phyloP scores from a whole-genome alignment of 35 echinoderm and acorn worm genomes.

The Lytechinus pictus region DNA sequence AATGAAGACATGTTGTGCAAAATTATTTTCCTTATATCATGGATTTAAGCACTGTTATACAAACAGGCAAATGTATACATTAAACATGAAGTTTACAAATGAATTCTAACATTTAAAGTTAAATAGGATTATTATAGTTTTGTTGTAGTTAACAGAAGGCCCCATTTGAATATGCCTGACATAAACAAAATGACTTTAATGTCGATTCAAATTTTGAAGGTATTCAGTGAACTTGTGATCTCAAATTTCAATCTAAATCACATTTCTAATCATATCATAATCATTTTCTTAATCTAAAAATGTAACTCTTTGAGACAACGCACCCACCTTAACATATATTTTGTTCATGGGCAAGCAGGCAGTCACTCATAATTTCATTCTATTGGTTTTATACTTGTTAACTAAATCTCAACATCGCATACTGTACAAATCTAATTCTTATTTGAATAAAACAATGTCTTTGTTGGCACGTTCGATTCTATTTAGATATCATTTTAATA shows the following conservation, averaged over 20 bases:
- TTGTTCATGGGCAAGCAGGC: not conserved
- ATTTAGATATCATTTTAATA: not conserved
- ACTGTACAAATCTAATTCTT: not conserved
- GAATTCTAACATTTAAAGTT: no score
- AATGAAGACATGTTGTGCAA: not conserved
- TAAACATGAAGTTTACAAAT: no score
- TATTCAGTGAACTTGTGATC: not conserved
- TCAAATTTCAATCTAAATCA: no score
- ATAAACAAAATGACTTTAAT: not conserved
- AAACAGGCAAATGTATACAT: no score
- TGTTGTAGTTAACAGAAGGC: not conserved
- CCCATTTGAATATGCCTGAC: not conserved
- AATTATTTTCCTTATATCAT: no score
- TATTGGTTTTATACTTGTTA: not conserved
- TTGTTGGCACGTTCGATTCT: not conserved
- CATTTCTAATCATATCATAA: no score
- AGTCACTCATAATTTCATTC: not conserved
- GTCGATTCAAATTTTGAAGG: not conserved
- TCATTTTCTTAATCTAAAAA: not conserved
- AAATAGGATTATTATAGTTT: not conserved
- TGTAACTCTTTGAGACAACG: not conserved
- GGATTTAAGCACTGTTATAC: no score
- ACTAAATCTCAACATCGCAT: not conserved
- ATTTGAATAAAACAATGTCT: not conserved
- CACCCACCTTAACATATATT: not conserved